Percentiles rank a stretch among this genome's conserved stretches.
These are phyloP conservation scores for Hormaphis cornu DNA, from an alignment of 1,140 invertebrate species.

Conservation along the genomic window DNA sequence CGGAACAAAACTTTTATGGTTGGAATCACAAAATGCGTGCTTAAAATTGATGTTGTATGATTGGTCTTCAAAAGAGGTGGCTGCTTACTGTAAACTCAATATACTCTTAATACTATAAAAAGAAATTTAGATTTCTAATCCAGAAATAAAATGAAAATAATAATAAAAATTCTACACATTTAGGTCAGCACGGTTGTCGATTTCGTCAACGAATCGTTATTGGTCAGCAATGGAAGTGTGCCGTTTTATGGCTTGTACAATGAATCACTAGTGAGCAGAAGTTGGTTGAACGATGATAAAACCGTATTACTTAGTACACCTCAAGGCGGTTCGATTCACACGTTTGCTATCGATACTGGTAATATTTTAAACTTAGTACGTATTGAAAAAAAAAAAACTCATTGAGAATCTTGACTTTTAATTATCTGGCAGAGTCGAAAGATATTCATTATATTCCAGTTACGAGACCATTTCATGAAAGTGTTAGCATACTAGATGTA, in stretches of 20 bases:
- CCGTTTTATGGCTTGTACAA: constrained; percentile 57
- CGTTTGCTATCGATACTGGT: constrained; percentile 22
- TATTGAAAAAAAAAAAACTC: too few relatives aligned
- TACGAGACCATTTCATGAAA: constrained; percentile 36
- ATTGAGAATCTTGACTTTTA: too few relatives aligned
- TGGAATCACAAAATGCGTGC: constrained; percentile 58
- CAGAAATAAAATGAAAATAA: too few relatives aligned
- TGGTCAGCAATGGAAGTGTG: not conserved
- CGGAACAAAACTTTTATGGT: constrained; percentile 54
- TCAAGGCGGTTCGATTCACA: constrained; percentile 42
- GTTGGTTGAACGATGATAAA: constrained; percentile 54
- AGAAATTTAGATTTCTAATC: too few relatives aligned
- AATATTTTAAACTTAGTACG: not conserved
- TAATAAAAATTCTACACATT: too few relatives aligned
- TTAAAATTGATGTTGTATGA: constrained; percentile 48
- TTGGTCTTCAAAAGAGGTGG: constrained; percentile 42
- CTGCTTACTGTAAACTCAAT: too few relatives aligned
- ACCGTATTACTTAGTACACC: constrained; percentile 56
- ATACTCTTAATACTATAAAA: too few relatives aligned
- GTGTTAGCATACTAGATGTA: constrained; percentile 47
- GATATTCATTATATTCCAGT: constrained; percentile 44
- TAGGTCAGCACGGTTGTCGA: constrained; percentile 6
- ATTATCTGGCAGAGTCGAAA: constrained; percentile 43
- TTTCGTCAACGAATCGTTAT: not conserved
- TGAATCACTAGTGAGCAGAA: constrained; percentile 47